Evolutionary conservation across 2,888 invertebrate species (phyloP), one percentile per base, ranked within the genome.

Genomic region (Agrotis puta): DNA sequence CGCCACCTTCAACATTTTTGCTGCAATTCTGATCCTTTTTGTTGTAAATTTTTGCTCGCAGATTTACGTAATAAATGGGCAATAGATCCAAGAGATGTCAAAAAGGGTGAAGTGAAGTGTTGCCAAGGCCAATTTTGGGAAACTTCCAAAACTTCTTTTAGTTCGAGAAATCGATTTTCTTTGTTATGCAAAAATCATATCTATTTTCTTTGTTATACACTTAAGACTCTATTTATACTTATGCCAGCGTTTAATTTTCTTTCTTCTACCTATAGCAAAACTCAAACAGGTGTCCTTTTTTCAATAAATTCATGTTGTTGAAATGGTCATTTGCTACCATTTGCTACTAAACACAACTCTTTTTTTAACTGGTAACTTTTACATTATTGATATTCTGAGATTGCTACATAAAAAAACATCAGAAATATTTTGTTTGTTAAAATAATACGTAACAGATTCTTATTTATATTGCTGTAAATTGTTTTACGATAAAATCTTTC

Each of bases 51-150:
- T 92, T 90, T 88, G 88, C 92, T 94, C 91, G 90, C 93, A 91
- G 95, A 95, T 96, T 96, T 96, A 96, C 96, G 96, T 96, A 96
- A 96, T 94, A 91, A 91, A 92, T 92, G 92, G 91, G 91, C 90
- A 93, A 92, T 88, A 90, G 86, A 84, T 84, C 72, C 67, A 78
- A 87, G 81, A 84, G 81, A 84, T 87, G 91, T 90, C 91, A 89
- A 88, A 88, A 69, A 74, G 50, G 62, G 51, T 73, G 56, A 84
- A 69, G 70, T 81, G n/a, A 62, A 43, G 39, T 77, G 56, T 76
- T 76, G 64, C 72, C 74, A n/a, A n/a, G 0, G 1, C 20, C 58
- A 45, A 59, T 3, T 22, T 63, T 20, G 5, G 3, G 14, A 22
- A 68, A 39, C 14, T 11, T 63, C 68, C 62, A 18, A 22, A 68